A percentile compares a stretch with the other conserved stretches of the same genome.
These are phyloP conservation scores for Physella acuta DNA, from an alignment of 1,140 invertebrate species.

Conservation along the genomic window DNA sequence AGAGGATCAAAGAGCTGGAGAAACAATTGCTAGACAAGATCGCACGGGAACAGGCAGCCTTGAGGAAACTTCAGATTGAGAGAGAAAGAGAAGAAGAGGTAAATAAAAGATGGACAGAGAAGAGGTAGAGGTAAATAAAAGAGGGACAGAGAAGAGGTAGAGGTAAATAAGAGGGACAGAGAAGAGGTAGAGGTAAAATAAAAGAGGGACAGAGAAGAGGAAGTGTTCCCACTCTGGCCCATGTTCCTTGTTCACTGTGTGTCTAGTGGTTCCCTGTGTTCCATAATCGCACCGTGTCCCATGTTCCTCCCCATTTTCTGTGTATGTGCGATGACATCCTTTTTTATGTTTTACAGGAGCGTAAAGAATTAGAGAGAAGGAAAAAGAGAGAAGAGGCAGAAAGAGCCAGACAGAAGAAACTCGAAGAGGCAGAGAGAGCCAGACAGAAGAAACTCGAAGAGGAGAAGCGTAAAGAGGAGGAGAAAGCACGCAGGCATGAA, in stretches of 20 bases:
- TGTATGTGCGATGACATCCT: too few species aligned
- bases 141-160: too few species aligned
- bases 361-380: slow-evolving; percentile 27
- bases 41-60: slow-evolving; percentile 42
- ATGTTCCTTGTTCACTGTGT: too few species aligned
- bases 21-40: slow-evolving; percentile 42
- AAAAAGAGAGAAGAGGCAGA: slow-evolving; percentile 29
- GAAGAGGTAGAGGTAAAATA: too few species aligned
- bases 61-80: slow-evolving; percentile 41
- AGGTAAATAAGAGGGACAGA: too few species aligned
- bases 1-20: slow-evolving; percentile 33
- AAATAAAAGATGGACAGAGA: too few species aligned
- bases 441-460: slow-evolving; percentile 20
- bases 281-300: too few species aligned
- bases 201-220: too few species aligned
- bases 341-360: slow-evolving; percentile 33
- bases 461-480: slow-evolving; percentile 23
- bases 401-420: slow-evolving; percentile 26
- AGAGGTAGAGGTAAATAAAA: too few species aligned
- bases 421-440: slow-evolving; percentile 28
- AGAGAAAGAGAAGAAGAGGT: slow-evolving; percentile 37
- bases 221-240: too few species aligned
- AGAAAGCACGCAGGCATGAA: slow-evolving; percentile 31
- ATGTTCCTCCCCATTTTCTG: too few species aligned
- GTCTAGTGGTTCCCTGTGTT: too few species aligned